These are phyloP conservation scores for Zaprionus capensis DNA, from an alignment of 1,140 invertebrate species.

Conservation along the genomic window DNA sequence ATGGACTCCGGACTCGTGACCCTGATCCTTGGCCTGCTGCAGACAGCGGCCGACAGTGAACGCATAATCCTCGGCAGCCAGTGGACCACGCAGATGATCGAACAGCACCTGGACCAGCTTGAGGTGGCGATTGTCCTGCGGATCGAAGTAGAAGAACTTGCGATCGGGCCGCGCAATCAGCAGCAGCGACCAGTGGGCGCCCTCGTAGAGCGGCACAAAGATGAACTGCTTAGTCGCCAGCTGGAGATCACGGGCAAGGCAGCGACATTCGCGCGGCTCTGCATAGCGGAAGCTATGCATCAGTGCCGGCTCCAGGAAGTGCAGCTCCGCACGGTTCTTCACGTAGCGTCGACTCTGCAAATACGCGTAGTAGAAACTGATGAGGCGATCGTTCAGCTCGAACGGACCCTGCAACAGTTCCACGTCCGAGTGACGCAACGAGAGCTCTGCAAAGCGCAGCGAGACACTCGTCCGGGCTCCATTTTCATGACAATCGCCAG, in stretches of 20 bases:
- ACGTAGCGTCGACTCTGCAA: conserved; percentile 36
- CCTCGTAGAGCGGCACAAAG: conserved; percentile 32
- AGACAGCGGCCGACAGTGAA: conserved; percentile 44
- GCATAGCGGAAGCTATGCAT: background rate
- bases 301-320: conserved; percentile 33
- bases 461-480: background rate
- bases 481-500: background rate
- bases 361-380: conserved; percentile 42
- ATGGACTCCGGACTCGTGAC: conserved; percentile 36
- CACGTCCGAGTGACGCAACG: conserved; percentile 37
- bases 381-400: conserved; percentile 41
- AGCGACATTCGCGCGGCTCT: conserved; percentile 1
- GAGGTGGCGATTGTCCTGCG: conserved; percentile 42
- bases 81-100: conserved; percentile 14
- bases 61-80: conserved; percentile 14
- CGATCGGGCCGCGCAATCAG: conserved; percentile 49
- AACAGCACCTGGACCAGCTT: conserved; percentile 18
- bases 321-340: conserved; percentile 2
- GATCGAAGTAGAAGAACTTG: conserved; percentile 46
- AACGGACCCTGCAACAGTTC: conserved; percentile 25
- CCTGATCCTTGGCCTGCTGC: conserved; percentile 21
- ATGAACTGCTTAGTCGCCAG: conserved; percentile 34
- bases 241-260: background rate
- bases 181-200: conserved; percentile 49
- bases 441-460: conserved; percentile 36